Evolutionary conservation across 2,113 vertebrate species (phyloP), one percentile per base, ranked within the genome.

Genomic region (Acrocephalus arundinaceus): DNA sequence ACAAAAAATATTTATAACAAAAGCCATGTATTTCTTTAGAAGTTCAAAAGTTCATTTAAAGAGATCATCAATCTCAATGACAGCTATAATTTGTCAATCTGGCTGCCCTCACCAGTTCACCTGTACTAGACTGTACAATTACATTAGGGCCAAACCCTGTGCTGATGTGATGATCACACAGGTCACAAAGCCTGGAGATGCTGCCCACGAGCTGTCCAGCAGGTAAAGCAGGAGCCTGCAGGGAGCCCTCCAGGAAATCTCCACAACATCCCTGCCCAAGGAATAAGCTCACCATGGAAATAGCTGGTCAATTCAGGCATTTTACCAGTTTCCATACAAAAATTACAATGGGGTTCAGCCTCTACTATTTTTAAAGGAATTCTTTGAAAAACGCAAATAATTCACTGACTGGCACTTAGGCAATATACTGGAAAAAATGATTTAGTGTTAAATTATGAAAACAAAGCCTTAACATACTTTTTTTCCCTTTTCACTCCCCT

Each of bases 31-130:
- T 48, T 90, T 67, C 52, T 68, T 63, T 15, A 24, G 5, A 81
- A 67, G 86, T 89, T 93, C 65, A 46, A 55, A 92, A 87, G 78
- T 89, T 92, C 76, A 89, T 51, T 71, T 68, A 28, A 83, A 81
- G 68, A 54, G 35, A 71, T 37, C 27, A 68, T 31, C 63, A 61
- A 2, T 80, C 67, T 73, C 81, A 77, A 23, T 28, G 43, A 59
- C 67, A 77, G 63, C 58, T 48, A 19, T 16, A 76, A 54, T 66
- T 59, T 67, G 46, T 30, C 71, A 55, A 3, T 15, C 61, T 71
- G 68, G 25, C 35, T 90, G 68, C 31, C 72, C 72, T 45, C 33
- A 48, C 43, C 31, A 21, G 22, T 43, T 31, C 61, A 14, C 35
- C 28, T 73, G 39, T 14, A 74, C n/a, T 3, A 19, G 8, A 37